phyloP scores from a whole-genome alignment of 1,140 invertebrate genomes.

The Cydia strobilella region DNA sequence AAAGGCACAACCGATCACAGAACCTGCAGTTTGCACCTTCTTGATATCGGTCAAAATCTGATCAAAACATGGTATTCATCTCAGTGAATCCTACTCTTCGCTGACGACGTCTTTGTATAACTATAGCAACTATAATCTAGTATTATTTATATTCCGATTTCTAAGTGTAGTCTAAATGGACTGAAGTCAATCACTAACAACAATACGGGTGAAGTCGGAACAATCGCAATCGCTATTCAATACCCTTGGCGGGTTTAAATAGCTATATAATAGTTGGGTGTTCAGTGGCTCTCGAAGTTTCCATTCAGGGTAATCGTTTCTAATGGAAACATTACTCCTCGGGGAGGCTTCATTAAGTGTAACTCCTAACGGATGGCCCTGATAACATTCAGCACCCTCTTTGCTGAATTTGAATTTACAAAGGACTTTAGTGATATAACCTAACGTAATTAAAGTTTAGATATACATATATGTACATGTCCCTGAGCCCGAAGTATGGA shows the following conservation, averaged over 20 bases:
- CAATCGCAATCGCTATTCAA: conserved; percentile 12
- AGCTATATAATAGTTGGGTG: conserved; percentile 28
- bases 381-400: conserved; percentile 17
- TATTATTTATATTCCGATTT: neutral
- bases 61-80: too few relatives aligned
- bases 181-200: neutral
- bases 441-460: neutral
- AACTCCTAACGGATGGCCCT: conserved; percentile 9
- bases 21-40: too few relatives aligned
- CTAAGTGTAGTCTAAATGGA: neutral
- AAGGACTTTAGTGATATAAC: neutral
- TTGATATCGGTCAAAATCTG: too few relatives aligned
- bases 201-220: neutral
- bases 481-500: too few relatives aligned
- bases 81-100: too few relatives aligned
- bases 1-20: too few relatives aligned
- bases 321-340: conserved; percentile 29
- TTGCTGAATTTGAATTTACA: conserved; percentile 20
- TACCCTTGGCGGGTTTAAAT: conserved; percentile 9
- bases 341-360: conserved; percentile 21
- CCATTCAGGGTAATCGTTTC: conserved; percentile 30
- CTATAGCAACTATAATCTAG: too few relatives aligned
- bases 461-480: too few relatives aligned
- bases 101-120: too few relatives aligned
- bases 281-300: conserved; percentile 27